Evolutionary conservation across 2,888 invertebrate genomes (phyloP).

Genomic region (Anorthoa munda): DNA sequence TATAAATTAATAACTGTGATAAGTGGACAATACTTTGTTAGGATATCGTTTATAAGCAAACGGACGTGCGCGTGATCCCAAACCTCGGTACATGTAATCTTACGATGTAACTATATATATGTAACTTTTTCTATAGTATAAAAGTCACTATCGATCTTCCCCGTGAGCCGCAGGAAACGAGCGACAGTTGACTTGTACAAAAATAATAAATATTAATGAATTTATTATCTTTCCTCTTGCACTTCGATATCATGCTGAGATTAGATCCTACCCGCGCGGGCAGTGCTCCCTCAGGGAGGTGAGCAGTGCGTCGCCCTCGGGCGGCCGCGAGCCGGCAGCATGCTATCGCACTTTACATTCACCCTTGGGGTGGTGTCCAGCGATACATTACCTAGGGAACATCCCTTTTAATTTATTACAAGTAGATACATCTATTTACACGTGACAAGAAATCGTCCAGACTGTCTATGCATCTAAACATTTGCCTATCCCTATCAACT

Average conservation of each 20-base stretch:
- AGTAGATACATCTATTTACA: conserved; percentile 74
- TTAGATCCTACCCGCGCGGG: conserved; percentile 29
- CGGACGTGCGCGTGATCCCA: conserved; percentile 65
- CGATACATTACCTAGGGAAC: conserved; percentile 43
- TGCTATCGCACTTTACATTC: conserved; percentile 49
- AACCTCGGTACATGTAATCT: conserved; percentile 63
- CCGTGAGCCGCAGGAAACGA: conserved; percentile 80
- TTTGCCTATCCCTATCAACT: conserved; percentile 72
- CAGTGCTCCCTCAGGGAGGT: neutral
- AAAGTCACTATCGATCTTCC: conserved; percentile 70
- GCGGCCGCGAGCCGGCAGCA: conserved; percentile 46
- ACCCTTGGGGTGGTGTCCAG: conserved; percentile 51
- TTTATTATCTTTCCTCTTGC: conserved; percentile 65
- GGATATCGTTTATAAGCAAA: conserved; percentile 54
- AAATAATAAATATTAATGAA: conserved; percentile 75
- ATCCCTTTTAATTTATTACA: conserved; percentile 59
- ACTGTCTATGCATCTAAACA: conserved; percentile 68
- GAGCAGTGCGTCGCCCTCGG: conserved; percentile 10
- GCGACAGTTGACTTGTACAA: conserved; percentile 75
- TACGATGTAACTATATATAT: conserved; percentile 59
- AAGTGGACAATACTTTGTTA: conserved; percentile 42
- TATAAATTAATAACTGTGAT: neutral
- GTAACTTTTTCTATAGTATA: conserved; percentile 64
- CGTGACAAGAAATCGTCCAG: conserved; percentile 53
- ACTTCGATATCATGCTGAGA: conserved; percentile 70